Percentiles rank a stretch among this genome's conserved stretches.
phyloP scores from a whole-genome alignment of 1,140 invertebrate species.

The Diorhabda sublineata region DNA sequence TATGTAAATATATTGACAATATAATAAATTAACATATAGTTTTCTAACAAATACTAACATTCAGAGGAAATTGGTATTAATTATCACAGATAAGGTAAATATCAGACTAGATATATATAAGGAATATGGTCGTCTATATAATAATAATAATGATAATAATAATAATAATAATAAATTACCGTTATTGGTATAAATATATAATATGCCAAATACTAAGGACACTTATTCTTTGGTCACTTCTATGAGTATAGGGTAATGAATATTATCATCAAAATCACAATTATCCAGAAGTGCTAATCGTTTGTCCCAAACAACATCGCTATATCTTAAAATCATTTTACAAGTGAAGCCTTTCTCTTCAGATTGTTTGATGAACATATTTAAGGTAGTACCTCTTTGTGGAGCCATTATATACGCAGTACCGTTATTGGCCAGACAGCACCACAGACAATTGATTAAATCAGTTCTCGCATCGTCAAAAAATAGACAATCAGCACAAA shows the following conservation, averaged over 20 bases:
- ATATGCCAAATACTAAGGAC: constrained; percentile 38
- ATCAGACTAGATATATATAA: constrained; percentile 41
- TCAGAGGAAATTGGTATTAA: constrained; percentile 46
- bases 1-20: neutral
- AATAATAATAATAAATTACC: constrained; percentile 1
- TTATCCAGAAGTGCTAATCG: constrained; percentile 58
- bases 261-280: constrained; percentile 61
- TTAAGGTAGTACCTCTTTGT: constrained; percentile 65
- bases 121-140: constrained; percentile 24
- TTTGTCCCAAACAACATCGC: constrained; percentile 61
- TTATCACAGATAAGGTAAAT: constrained; percentile 47
- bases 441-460: constrained; percentile 66
- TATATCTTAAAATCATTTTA: constrained; percentile 57
- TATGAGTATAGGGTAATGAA: constrained; percentile 64
- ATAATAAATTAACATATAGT: neutral
- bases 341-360: constrained; percentile 56
- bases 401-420: constrained; percentile 74
- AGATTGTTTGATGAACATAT: constrained; percentile 63
- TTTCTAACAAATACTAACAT: constrained; percentile 6
- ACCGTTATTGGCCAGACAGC: constrained; percentile 61
- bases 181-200: constrained; percentile 8
- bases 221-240: constrained; percentile 53
- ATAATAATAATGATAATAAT: neutral
- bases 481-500: constrained; percentile 79
- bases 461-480: constrained; percentile 74